phyloP scores from a whole-genome alignment of 2,113 vertebrate species.

The Tragelaphus scriptus region DNA sequence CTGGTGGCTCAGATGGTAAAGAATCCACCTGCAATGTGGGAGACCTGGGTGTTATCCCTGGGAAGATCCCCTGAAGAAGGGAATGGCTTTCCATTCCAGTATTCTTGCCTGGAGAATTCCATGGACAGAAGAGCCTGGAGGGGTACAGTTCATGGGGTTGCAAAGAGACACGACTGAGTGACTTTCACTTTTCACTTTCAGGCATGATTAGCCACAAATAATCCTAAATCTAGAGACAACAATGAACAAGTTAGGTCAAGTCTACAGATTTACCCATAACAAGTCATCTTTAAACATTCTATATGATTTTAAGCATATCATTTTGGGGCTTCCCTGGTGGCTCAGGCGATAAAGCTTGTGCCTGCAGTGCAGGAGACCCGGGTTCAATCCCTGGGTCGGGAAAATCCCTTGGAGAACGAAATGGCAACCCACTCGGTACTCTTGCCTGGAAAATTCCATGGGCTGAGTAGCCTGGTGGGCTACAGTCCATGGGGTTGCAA shows the following conservation, averaged over 20 bases:
- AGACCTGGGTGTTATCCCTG: background rate
- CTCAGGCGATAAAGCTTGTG: rapidly evolving
- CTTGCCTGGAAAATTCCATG: no score
- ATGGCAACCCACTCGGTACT: no score
- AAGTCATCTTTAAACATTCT: background rate
- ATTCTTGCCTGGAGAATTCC: background rate
- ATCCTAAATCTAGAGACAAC: background rate
- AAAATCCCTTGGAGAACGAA: no score
- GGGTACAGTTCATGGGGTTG: background rate
- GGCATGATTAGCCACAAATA: background rate
- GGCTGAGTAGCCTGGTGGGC: no score
- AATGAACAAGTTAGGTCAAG: background rate
- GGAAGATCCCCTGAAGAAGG: background rate
- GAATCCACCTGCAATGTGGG: background rate
- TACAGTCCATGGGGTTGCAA: no score
- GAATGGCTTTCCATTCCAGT: background rate
- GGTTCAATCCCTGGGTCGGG: rapidly evolving
- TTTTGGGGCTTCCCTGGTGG: background rate
- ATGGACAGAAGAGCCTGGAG: background rate
- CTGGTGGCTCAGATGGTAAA: background rate
- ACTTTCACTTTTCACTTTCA: background rate
- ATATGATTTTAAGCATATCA: background rate
- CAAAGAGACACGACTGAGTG: background rate
- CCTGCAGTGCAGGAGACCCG: no score
- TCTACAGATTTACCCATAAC: background rate